These are phyloP conservation scores for Eupsittula cactorum DNA, from an alignment of 2,113 vertebrate genomes.

Conservation along the genomic window DNA sequence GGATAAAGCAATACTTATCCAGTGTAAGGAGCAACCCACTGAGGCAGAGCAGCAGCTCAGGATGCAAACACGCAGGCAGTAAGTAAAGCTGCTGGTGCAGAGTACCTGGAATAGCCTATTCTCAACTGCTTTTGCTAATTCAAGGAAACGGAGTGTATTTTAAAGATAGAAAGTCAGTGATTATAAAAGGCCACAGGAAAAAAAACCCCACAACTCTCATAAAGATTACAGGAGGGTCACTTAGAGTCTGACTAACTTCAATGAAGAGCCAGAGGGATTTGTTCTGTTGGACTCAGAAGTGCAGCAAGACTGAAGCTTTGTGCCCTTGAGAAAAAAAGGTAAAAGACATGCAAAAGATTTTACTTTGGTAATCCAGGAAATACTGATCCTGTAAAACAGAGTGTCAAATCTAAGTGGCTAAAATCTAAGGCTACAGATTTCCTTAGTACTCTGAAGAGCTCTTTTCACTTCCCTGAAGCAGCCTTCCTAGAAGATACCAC, in stretches of 20 bases:
- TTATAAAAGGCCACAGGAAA: neutral
- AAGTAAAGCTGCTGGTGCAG: neutral
- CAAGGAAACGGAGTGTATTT: neutral
- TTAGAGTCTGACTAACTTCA: neutral
- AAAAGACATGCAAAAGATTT: neutral
- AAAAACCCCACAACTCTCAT: neutral
- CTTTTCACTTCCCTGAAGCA: neutral
- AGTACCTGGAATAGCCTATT: neutral
- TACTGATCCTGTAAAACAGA: neutral
- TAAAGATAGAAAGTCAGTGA: neutral
- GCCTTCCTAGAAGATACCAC: neutral
- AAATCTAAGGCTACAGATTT: neutral
- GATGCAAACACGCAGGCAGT: neutral
- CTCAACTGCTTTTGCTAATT: neutral
- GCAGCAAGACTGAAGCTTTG: neutral
- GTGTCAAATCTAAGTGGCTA: neutral
- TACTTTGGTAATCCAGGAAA: neutral
- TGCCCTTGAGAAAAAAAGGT: neutral
- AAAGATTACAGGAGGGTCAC: neutral
- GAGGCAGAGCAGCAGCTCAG: neutral
- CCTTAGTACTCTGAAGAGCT: neutral
- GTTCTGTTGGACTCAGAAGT: neutral
- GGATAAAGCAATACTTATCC: neutral
- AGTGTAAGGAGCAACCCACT: neutral
- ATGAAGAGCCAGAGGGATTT: neutral